phyloP scores from a whole-genome alignment of 2,113 vertebrate genomes.

The Nycticorax nycticorax region DNA sequence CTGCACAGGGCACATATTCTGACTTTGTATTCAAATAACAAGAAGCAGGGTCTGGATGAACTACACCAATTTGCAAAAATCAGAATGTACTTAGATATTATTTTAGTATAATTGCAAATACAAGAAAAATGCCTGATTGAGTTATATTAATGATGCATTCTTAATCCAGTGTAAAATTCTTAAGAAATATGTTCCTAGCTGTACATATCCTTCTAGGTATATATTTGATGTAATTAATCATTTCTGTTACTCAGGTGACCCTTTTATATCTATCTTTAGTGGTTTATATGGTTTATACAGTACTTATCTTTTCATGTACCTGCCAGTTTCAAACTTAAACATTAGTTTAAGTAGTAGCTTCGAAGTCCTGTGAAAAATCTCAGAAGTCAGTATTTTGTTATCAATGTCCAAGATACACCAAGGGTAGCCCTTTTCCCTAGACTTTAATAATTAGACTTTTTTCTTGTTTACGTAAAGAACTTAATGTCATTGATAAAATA shows the following conservation, averaged over 20 bases:
- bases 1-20: neutral
- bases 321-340: neutral
- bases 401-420: neutral
- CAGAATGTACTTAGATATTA: neutral
- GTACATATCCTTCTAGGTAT: neutral
- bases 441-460: neutral
- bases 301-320: neutral
- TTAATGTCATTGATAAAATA: neutral
- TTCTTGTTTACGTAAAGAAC: neutral
- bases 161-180: neutral
- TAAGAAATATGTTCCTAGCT: neutral
- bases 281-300: neutral
- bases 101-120: neutral
- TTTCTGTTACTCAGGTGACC: neutral
- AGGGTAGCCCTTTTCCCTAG: neutral
- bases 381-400: neutral
- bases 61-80: neutral
- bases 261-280: neutral
- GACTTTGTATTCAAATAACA: neutral
- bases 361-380: neutral
- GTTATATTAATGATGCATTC: neutral
- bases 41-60: neutral
- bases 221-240: neutral
- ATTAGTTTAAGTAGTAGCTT: neutral
- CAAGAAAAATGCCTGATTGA: neutral